Percentiles rank a stretch among this genome's conserved stretches.
These are phyloP conservation scores for Leucania comma DNA, from an alignment of 2,888 invertebrate species.

Conservation along the genomic window DNA sequence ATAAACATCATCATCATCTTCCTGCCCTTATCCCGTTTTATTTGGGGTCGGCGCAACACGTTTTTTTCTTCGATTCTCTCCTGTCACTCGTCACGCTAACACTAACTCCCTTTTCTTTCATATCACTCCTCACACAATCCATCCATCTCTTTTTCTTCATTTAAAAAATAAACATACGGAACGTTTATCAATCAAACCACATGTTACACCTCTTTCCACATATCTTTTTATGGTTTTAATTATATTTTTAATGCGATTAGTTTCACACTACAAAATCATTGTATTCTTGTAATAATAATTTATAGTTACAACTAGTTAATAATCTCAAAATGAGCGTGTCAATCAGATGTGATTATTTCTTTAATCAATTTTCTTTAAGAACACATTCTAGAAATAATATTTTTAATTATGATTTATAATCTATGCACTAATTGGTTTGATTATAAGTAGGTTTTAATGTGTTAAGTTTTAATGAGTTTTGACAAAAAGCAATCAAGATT, in stretches of 20 bases:
- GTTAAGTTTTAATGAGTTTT: constrained; percentile 28
- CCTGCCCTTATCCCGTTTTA: too few relatives aligned
- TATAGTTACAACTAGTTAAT: constrained; percentile 35
- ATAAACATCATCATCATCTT: too few relatives aligned
- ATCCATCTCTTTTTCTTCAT: too few relatives aligned
- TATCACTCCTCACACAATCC: too few relatives aligned
- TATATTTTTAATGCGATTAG: constrained; percentile 37
- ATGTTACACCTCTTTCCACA: constrained; percentile 7
- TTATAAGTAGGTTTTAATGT: constrained; percentile 7
- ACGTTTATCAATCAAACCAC: background rate
- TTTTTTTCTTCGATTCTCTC: too few relatives aligned
- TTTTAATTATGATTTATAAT: constrained; percentile 32
- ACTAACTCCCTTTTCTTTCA: too few relatives aligned
- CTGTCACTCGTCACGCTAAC: too few relatives aligned
- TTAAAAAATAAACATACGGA: constrained; percentile 40
- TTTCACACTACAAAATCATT: constrained; percentile 49
- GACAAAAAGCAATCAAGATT: background rate
- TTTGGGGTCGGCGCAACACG: too few relatives aligned
- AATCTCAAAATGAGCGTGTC: constrained; percentile 44
- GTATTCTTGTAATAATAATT: constrained; percentile 22
- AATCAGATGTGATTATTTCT: constrained; percentile 35
- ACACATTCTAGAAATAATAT: constrained; percentile 20
- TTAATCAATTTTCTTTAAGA: constrained; percentile 33
- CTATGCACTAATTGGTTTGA: constrained; percentile 12
- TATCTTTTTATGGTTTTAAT: constrained; percentile 46